phyloP scores from a whole-genome alignment of 2,113 vertebrate genomes.

The Alethe castanea region DNA sequence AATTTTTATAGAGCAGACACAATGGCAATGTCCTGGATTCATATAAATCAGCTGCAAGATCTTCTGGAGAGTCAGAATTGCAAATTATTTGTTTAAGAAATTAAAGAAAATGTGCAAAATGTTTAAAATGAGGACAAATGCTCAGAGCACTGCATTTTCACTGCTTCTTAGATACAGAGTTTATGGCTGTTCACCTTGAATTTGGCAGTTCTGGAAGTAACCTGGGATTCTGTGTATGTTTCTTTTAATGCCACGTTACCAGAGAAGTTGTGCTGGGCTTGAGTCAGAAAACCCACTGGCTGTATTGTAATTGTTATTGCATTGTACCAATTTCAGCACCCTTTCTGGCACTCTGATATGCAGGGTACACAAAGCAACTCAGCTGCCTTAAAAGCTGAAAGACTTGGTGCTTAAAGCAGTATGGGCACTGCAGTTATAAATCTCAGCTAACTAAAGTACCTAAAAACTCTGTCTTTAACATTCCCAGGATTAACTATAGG shows the following conservation, averaged over 20 bases:
- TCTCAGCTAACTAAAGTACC: background rate
- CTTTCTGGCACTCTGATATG: background rate
- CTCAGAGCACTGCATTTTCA: background rate
- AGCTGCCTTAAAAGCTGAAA: background rate
- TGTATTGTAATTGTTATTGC: too few species aligned
- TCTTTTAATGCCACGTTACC: rapidly evolving
- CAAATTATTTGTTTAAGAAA: background rate
- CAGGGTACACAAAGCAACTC: background rate
- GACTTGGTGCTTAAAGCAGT: background rate
- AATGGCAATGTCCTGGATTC: background rate
- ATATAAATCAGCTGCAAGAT: background rate
- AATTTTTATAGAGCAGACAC: background rate
- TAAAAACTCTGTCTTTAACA: background rate
- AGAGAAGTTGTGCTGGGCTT: background rate
- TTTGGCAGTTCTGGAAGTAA: background rate
- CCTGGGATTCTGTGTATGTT: background rate
- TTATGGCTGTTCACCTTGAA: background rate
- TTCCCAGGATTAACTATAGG: background rate
- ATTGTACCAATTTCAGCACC: background rate
- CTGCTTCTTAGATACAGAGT: background rate
- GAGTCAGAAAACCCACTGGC: background rate
- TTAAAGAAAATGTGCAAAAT: background rate
- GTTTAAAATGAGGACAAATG: background rate
- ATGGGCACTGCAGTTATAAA: background rate
- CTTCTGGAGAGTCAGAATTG: background rate